These are phyloP conservation scores for Apodemus speciosus DNA, from an alignment of 2,113 vertebrate species.

Conservation along the genomic window DNA sequence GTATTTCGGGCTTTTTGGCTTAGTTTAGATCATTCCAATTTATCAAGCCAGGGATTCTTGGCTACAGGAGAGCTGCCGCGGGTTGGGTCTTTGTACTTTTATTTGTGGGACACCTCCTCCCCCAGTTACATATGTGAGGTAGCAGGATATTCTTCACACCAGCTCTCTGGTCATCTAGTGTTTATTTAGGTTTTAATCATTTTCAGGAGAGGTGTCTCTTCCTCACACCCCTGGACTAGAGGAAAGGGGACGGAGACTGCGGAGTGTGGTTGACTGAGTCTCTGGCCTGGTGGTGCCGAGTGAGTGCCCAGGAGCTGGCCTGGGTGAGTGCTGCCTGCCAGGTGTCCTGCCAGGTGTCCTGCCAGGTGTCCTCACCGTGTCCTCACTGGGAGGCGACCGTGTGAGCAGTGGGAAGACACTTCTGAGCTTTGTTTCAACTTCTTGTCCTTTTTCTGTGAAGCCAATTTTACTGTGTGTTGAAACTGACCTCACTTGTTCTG, in stretches of 20 bases:
- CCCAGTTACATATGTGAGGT: background rate
- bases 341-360: too few species aligned
- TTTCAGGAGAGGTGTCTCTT: constrained; percentile 1
- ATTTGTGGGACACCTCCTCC: background rate
- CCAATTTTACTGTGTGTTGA: constrained; percentile 61
- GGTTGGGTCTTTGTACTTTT: background rate
- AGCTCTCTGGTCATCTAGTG: background rate
- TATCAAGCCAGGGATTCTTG: background rate
- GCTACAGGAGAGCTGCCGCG: background rate
- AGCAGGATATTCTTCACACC: background rate
- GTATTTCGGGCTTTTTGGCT: background rate
- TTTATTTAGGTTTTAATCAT: constrained; percentile 2
- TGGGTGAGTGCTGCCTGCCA: constrained; percentile 38
- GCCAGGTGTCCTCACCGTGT: too few species aligned
- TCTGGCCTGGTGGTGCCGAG: background rate
- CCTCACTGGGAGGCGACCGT: background rate
- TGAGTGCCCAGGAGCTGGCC: background rate
- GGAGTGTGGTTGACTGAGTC: background rate
- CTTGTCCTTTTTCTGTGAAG: constrained; percentile 61
- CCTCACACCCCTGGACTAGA: constrained; percentile 18
- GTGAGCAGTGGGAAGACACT: constrained; percentile 25
- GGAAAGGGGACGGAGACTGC: constrained; percentile 42
- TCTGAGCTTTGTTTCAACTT: constrained; percentile 66
- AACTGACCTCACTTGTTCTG: constrained; percentile 76
- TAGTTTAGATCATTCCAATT: background rate